Percentiles rank a stretch among this genome's conserved stretches.
phyloP scores from a whole-genome alignment of 2,888 invertebrate species.

The Diarsia rubi region DNA sequence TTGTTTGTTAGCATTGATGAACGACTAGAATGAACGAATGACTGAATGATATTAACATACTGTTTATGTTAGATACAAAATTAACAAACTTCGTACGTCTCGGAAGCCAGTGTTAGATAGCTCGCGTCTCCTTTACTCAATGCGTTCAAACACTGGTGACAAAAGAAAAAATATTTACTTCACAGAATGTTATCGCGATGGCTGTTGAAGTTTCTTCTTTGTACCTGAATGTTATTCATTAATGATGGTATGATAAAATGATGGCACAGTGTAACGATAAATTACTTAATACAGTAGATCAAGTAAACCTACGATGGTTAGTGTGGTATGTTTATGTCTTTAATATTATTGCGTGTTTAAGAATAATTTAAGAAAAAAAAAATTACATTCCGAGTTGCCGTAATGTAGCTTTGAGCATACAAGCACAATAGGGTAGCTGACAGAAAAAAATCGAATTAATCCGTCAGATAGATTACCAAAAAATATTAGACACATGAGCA shows the following conservation, averaged over 20 bases:
- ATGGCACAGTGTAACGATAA: conserved; percentile 8
- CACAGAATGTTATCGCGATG: conserved; percentile 35
- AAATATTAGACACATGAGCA: no score
- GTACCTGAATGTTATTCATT: conserved; percentile 49
- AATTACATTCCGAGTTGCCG: neutral
- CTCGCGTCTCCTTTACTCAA: conserved; percentile 82
- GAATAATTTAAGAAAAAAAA: no score
- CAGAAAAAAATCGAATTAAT: no score
- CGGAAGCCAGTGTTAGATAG: conserved; percentile 85
- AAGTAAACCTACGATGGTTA: neutral
- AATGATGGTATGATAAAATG: conserved; percentile 47
- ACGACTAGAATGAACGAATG: conserved; percentile 47
- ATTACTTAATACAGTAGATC: conserved; percentile 7
- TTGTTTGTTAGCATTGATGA: conserved; percentile 56
- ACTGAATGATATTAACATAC: conserved; percentile 58
- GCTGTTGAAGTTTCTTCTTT: conserved; percentile 43
- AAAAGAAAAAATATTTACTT: conserved; percentile 79
- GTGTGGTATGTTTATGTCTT: no score
- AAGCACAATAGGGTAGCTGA: no score
- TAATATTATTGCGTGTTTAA: no score
- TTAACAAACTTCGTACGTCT: conserved; percentile 87
- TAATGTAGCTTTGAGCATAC: conserved; percentile 5
- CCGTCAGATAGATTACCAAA: no score
- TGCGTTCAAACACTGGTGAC: conserved; percentile 88
- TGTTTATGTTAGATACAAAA: conserved; percentile 81